Base-by-base conservation (phyloP, 2,113 vertebrate species). In the Pica pica region DNA sequence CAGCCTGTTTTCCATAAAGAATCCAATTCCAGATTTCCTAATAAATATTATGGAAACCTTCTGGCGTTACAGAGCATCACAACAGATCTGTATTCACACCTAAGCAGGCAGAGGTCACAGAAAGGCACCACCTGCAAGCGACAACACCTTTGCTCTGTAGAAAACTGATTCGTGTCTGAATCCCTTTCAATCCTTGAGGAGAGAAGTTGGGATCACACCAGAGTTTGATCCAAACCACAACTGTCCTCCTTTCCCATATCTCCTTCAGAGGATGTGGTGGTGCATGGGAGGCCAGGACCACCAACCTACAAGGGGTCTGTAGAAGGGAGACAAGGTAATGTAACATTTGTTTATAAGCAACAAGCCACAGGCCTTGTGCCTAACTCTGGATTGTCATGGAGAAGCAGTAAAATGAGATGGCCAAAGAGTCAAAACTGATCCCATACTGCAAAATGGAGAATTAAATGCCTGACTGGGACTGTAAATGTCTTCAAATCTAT, bases 251-350 rank as follows among this genome's bases (percentile, higher is more conserved):
- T 53, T 79, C 63, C 50, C 3, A 0, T 10, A 28, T 33, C n/a
- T 75, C 31, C 50, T 69, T 47, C 50, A 61, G 46, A 82, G 60
- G 55, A 28, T 0, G 0, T 23, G 49, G 68, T 55, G 27, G 28
- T 85, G 19, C 24, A 44, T 1, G 24, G 47, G 37, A 19, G n/a
- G 41, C 16, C 55, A 65, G 33, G 33, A 77, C 24, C 50, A 47
- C 46, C 0, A 0, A 47, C 33, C 20, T 61, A 5, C 0, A 2
- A 56, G 35, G 16, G 16, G 3, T 52, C 42, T 87, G 55, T 8
- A 31, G 50, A 12, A 83, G 5, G 11, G 26, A 91, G 33, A 44
- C 22, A 37, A 49, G 39, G n/a, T 37, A 18, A 31, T 85, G 89
- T 26, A 41, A 42, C 3, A 7, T 35, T 53, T 11, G 11, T 15